Evolutionary conservation across 2,888 invertebrate species (phyloP), one percentile per base, ranked within the genome.

Genomic region (Dicroscelio sp.): DNA sequence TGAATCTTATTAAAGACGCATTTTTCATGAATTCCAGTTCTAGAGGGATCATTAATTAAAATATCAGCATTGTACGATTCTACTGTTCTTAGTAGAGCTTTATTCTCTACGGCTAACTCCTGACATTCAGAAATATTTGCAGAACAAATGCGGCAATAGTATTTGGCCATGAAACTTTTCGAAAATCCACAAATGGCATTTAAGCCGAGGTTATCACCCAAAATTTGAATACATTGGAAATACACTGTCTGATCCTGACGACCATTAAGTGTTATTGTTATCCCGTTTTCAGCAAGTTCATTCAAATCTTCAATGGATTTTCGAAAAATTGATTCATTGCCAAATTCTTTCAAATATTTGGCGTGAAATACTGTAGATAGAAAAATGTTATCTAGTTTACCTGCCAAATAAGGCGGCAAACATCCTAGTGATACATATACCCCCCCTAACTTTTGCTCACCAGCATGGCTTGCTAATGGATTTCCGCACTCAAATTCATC

Each of bases 181-280:
- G 91, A 76, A 67, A 93, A 93, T 2, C 93, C 91, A 60, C 87
- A 91, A 60, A 85, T 88, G 27, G 71, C 63, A 55, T 92, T 91
- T n/a, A 90, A 55, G 20, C 91, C 93, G 27, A 90, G 75, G 88
- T 93, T 92, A 35, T 93, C 92, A 4, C 91, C 93, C 65, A 91
- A 76, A 33, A 91, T 82, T 35, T 91, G 60, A 35, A 91, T 79
- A 76, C 92, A 92, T 48, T 87, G 65, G 90, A 93, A 93, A 75
- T 91, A 93, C n/a, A n/a, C n/a, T n/a, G n/a, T n/a, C n/a, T n/a
- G n/a, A n/a, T n/a, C n/a, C n/a, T n/a, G n/a, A n/a, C n/a, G n/a
- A n/a, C 82, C 79, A 69, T 84, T 69, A 27, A 87, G 35, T 58
- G n/a, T 25, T 1, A 93, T 23, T n/a, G 35, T 27, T 78, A 91